A percentile compares a stretch with the other conserved stretches of the same genome.
These are phyloP conservation scores for Lepidotrigona ventralis DNA, from an alignment of 1,140 invertebrate genomes.

Conservation along the genomic window DNA sequence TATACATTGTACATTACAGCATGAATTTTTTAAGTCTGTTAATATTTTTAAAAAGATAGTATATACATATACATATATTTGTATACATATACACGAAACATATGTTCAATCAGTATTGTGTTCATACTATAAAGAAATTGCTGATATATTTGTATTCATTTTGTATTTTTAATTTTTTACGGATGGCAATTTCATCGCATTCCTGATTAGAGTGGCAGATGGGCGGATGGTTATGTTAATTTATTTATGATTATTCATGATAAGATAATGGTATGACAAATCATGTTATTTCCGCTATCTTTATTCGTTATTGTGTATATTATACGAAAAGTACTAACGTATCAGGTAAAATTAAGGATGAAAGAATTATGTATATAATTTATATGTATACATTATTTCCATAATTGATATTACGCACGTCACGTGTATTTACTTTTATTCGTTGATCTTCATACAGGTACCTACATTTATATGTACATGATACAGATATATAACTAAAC, in stretches of 20 bases:
- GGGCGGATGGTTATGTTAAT: background rate
- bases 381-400: slow-evolving; percentile 5
- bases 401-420: slow-evolving; percentile 40
- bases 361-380: slow-evolving; percentile 34
- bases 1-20: slow-evolving; percentile 31
- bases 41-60: slow-evolving; percentile 37
- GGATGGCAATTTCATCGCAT: slow-evolving; percentile 4
- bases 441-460: slow-evolving; percentile 42
- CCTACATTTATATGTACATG: slow-evolving; percentile 53
- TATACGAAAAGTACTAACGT: background rate
- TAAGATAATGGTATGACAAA: background rate
- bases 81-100: slow-evolving; percentile 30
- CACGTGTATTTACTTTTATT: slow-evolving; percentile 53
- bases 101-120: slow-evolving; percentile 46
- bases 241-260: slow-evolving; percentile 13
- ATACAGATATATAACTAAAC: slow-evolving; percentile 42
- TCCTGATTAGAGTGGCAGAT: background rate
- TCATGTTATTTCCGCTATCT: background rate
- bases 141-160: slow-evolving; percentile 26
- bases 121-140: slow-evolving; percentile 14
- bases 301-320: background rate
- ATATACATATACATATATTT: slow-evolving; percentile 28
- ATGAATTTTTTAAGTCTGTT: slow-evolving; percentile 45
- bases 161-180: slow-evolving; percentile 43
- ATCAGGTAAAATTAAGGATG: background rate